Base-by-base conservation (phyloP, 35 echinoderm and acorn worm species). In the Chiridota heheva region DNA sequence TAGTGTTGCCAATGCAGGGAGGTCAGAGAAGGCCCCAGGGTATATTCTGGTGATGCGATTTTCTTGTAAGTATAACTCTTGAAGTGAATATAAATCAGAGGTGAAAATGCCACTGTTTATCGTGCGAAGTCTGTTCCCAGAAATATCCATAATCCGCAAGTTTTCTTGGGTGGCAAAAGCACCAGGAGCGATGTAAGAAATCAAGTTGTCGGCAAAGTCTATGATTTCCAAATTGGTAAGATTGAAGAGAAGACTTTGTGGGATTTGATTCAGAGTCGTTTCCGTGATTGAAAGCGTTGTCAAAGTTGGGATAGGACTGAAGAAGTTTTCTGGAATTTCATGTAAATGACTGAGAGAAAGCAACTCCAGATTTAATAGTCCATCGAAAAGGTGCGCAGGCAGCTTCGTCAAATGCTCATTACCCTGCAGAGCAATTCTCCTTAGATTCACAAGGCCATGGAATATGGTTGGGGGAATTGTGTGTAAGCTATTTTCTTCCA, bases 401-500 rank as follows among this genome's bases (percentile, higher is more conserved):
- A 90, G 51, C 16, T 74, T 68, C 28, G 69, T 33, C 30, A 86
- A 45, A 4, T 58, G 51, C 36, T 58, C 58, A 61, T 96, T 96
- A 24, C 78, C 87, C 35, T 86, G 58, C 15, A 96, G 60, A 29
- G 81, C 81, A 36, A 96, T 49, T 16, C 69, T 60, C 7, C 60
- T 39, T 7, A 96, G 75, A 42, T 68, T 96, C 15, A 40, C 36
- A 22, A 84, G 58, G 7, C 87, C 87, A 46, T 63, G 74, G 60
- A 96, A 96, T 16, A 96, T 53, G 37, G 44, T 63, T 3, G 82
- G 24, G 32, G 88, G 84, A 10, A 91, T 15, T 40, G 5, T 60
- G 2, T 71, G 84, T 5, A 97, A 34, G 63, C 68, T 66, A 38
- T 97, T 97, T n/a, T 78, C 84, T 43, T 91, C 65, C 5, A 97